Evolutionary conservation across 2,888 invertebrate species (phyloP), one percentile per base, ranked within the genome.

Genomic region (Euspilapteryx auroguttella): DNA sequence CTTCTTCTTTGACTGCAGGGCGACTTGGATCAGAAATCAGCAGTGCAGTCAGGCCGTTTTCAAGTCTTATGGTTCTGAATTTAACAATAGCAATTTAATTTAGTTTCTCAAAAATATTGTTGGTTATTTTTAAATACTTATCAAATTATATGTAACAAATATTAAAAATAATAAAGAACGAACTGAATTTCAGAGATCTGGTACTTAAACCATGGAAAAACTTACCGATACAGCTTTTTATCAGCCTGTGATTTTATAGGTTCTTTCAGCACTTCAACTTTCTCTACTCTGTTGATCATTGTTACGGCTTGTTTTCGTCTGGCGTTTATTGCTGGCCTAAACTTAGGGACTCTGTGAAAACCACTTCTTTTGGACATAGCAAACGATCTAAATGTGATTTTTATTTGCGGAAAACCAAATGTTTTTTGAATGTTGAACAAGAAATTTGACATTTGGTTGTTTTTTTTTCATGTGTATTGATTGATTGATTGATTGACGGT

Each of bases 171-270:
- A n/a, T n/a, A n/a, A n/a, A n/a, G n/a, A n/a, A n/a, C n/a, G n/a
- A n/a, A n/a, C n/a, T n/a, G n/a, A n/a, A n/a, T n/a, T n/a, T n/a
- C n/a, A n/a, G n/a, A n/a, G n/a, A n/a, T n/a, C n/a, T n/a, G n/a
- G n/a, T n/a, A n/a, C n/a, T n/a, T n/a, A n/a, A n/a, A n/a, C n/a
- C n/a, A n/a, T n/a, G n/a, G n/a, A n/a, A n/a, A n/a, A 30, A 45
- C 62, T 55, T 45, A 88, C 88, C 81, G 87, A 52, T 90, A 90
- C 31, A 83, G 65, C 50, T 90, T 91, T 50, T 85, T 85, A 58
- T 91, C 91, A 38, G 82, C 83, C 30, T 78, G 79, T 27, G 89
- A 88, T 62, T 89, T 87, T 20, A 80, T 76, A 7, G 90, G 89
- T 37, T 69, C 59, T 25, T 66, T 43, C 34, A 81, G 54, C 44